Evolutionary conservation across 2,888 invertebrate genomes (phyloP), one percentile per base, ranked within the genome.

Genomic region (Cylloceria caligata): DNA sequence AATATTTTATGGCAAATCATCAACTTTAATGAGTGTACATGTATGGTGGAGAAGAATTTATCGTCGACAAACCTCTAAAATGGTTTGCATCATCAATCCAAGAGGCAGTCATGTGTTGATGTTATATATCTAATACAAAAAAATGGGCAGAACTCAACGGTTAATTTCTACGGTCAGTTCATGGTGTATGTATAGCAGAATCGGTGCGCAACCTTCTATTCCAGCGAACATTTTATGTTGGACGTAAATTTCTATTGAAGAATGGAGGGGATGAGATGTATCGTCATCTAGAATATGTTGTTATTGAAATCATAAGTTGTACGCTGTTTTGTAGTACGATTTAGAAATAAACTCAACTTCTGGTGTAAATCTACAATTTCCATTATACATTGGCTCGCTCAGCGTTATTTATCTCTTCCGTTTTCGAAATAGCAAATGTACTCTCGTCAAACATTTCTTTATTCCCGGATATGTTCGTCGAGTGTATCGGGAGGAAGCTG

Each of bases 351-450:
- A 47, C 36, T 13, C 27, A 30, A 27, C 27, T 39, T 69, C n/a
- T 4, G 55, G 57, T 62, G 57, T 65, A 76, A 77, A 77, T 76
- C 77, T 47, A 68, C 47, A 30, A 64, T 64, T 77, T 77, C 73
- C 68, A 73, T 69, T 69, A 77, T 81, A 67, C 72, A 64, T 73
- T 77, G 42, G 27, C 30, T 42, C 19, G 27, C 30, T 47, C 39
- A 19, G 21, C 39, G 72, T 76, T 81, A 72, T 81, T 81, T 77
- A 72, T 80, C 39, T 60, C 68, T 76, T 81, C 72, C 72, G 81
- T 42, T 72, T 65, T 62, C 65, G 68, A 52, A 72, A 78, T 55
- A 30, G 73, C 64, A 57, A 64, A 69, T 57, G 36, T 68, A 68
- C 69, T 75, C 16, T 72, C 77, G 69, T 73, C 68, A 78, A 81